phyloP scores from a whole-genome alignment of 2,113 vertebrate genomes.

The Hippoglossus stenolepis region DNA sequence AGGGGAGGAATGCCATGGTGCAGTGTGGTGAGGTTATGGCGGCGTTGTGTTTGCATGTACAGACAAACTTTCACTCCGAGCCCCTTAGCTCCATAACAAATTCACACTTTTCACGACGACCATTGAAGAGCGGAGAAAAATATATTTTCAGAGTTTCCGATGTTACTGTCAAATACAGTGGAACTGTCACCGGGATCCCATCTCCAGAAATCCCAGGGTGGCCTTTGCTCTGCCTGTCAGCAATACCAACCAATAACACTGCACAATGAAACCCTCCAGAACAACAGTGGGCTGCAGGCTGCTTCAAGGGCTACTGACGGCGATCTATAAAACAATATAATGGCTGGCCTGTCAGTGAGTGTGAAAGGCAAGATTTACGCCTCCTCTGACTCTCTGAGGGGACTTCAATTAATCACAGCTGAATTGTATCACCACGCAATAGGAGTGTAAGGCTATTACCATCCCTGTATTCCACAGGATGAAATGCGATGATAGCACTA shows the following conservation, averaged over 20 bases:
- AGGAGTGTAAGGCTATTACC: slow-evolving; percentile 82
- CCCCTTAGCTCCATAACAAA: slow-evolving; percentile 37
- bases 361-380: slow-evolving; percentile 83
- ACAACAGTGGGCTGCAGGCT: slow-evolving; percentile 78
- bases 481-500: slow-evolving; percentile 82
- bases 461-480: slow-evolving; percentile 73
- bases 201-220: slow-evolving; percentile 71
- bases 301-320: slow-evolving; percentile 83
- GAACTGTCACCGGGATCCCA: slow-evolving; percentile 70
- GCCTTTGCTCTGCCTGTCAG: slow-evolving; percentile 83
- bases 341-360: slow-evolving; percentile 81
- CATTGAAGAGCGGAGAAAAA: slow-evolving; percentile 34
- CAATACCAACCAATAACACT: slow-evolving; percentile 82
- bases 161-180: slow-evolving; percentile 58
- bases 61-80: slow-evolving; percentile 27
- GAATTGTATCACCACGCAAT: slow-evolving; percentile 78
- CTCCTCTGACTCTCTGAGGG: slow-evolving; percentile 78
- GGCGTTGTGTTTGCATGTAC: neutral
- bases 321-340: slow-evolving; percentile 86
- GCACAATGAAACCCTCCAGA: slow-evolving; percentile 82
- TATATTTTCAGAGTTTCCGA: slow-evolving; percentile 32
- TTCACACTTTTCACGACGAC: slow-evolving; percentile 28
- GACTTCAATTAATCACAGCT: slow-evolving; percentile 84
- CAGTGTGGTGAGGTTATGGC: slow-evolving; percentile 2
- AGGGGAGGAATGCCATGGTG: slow-evolving; percentile 1